Evolutionary conservation across 2,797 vertebrate genomes (phyloP), one percentile per base, ranked within the genome.

Genomic region (Pelochelys cantorii): DNA sequence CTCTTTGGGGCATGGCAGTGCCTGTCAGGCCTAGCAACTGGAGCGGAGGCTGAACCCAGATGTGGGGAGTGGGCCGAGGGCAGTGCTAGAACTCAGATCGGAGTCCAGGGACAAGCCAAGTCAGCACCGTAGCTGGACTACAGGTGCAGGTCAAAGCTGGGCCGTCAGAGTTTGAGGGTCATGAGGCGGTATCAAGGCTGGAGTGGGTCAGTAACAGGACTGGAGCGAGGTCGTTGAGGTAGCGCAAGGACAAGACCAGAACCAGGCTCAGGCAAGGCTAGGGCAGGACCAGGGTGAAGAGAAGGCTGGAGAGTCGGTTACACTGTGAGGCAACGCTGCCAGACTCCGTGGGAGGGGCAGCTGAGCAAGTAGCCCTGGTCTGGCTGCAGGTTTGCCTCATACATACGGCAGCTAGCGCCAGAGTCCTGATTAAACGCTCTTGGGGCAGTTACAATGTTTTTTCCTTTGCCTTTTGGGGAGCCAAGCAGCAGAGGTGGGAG

Each of bases 401-500:
- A 75, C 5, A 17, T 53, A 15, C 71, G 84, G 65, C 9, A 4
- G 3, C 31, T 10, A 34, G 56, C 22, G 0, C 2, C 7, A 2
- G 13, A 7, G 52, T 83, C 90, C 93, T 57, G 57, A 85, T 62
- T 12, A 55, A 87, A 88, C 86, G 54, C 48, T 25, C 79, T n/a
- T 25, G 15, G 22, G 84, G 4, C 74, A 84, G 4, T 78, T 93
- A 83, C 82, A 88, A 18, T 79, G 56, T 31, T 31, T 4, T 25
- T 89, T 92, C 27, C 79, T 9, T 81, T 55, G 27, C 29, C 0
- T 1, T 74, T 74, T 18, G 42, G 65, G 2, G 48, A 85, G 56
- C 85, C 90, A 71, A 56, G 34, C 81, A 92, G 81, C 79, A 93
- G 79, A 55, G 57, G 5, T 31, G 29, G 27, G 7, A 85, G 57